Percentiles rank a stretch among this genome's conserved stretches.
Evolutionary conservation across 2,797 vertebrate genomes (phyloP).

Genomic region (Tachyglossus aculeatus): DNA sequence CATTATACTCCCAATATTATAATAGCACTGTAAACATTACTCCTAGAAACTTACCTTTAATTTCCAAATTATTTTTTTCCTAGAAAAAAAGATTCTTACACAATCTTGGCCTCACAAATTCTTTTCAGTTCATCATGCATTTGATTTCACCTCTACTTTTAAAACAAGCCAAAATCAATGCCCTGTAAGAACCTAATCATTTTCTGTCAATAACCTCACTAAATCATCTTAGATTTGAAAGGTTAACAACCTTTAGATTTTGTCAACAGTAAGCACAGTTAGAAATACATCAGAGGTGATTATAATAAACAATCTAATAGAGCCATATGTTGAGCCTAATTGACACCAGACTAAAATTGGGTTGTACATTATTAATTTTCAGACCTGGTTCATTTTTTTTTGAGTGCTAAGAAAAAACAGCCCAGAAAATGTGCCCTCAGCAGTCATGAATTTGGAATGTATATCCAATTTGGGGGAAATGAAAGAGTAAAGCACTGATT

Average conservation of each 20-base stretch:
- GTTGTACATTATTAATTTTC: no score
- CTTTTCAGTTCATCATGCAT: background rate
- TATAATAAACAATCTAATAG: no score
- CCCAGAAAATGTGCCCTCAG: no score
- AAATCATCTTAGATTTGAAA: background rate
- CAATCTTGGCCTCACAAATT: background rate
- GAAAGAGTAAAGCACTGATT: background rate
- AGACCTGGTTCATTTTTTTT: no score
- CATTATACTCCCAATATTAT: background rate
- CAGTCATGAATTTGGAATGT: constrained; percentile 12
- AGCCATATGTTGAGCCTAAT: no score
- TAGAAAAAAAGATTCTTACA: no score
- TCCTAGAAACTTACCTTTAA: background rate
- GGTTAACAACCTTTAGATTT: no score
- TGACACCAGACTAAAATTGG: no score
- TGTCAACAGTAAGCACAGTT: background rate
- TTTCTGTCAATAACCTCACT: background rate
- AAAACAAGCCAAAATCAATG: background rate
- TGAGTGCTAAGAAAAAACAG: no score
- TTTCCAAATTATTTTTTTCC: background rate
- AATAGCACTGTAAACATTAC: background rate
- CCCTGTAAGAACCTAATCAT: background rate
- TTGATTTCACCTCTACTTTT: background rate
- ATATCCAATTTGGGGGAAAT: background rate
- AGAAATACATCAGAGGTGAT: background rate